Base-by-base conservation (phyloP, 2,888 invertebrate species). In the Pegoplata infirma region DNA sequence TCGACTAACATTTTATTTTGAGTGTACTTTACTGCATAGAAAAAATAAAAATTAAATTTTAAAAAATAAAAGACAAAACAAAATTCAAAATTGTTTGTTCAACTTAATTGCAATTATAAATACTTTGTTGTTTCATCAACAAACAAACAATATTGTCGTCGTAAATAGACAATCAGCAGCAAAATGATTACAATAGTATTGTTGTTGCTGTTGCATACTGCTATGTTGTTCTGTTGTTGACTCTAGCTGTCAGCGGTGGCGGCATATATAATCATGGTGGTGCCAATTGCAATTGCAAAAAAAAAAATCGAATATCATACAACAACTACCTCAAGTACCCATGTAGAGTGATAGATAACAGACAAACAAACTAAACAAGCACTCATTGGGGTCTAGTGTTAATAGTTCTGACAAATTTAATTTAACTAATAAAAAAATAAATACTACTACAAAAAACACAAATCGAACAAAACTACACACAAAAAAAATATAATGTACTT, bases 401-500 rank as follows among this genome's bases (percentile, higher is more conserved):
- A 66, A 46, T 63, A 56, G 56, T 74, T 66, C 53, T 69, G 61
- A 59, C 73, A 79, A 79, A 75, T 75, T 75, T 58, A 71, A 72
- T 72, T 75, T 63, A 67, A 79, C 78, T 71, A 67, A 74, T 61
- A 78, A 53, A 47, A 59, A 74, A 55, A 71, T 17, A 16, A 16
- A 17, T 47, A 21, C 16, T 28, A 56, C 74, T 64, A 47, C 28
- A 61, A 32, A 28, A 32, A 17, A 44, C n/a, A 47, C 28, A 47
- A 51, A 53, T 40, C 36, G 8, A 64, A 49, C n/a, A 53, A 56
- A 14, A 44, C 49, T 23, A 21, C 36, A 36, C 25, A 28, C 28
- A 12, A 61, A 32, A 44, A 67, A 32, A 53, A 44, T 32, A 58
- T 25, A 40, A 81, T 79, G 76, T 81, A 85, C 86, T 86, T 86